A percentile compares a stretch with the other conserved stretches of the same genome.
These are phyloP conservation scores for Drosophila hydei DNA, from an alignment of 1,140 invertebrate species.

Conservation along the genomic window DNA sequence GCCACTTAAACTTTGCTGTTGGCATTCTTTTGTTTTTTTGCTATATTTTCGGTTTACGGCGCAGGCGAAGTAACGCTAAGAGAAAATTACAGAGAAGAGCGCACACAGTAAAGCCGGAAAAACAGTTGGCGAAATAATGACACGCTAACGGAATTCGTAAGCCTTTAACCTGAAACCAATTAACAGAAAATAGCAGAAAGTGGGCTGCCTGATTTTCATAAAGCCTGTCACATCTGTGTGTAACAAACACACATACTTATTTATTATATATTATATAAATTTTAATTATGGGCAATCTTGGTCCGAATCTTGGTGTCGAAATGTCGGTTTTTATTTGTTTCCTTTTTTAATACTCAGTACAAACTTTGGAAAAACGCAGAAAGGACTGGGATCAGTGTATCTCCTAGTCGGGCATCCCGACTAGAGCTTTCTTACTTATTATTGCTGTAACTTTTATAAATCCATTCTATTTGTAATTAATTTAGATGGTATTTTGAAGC, in stretches of 20 bases:
- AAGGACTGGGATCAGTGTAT: too few relatives aligned
- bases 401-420: too few relatives aligned
- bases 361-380: too few relatives aligned
- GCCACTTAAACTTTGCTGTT: constrained; percentile 65
- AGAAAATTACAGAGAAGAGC: constrained; percentile 24
- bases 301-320: too few relatives aligned
- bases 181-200: neutral
- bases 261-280: too few relatives aligned
- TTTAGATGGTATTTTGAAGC: too few relatives aligned
- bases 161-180: neutral
- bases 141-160: neutral
- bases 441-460: too few relatives aligned
- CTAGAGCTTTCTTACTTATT: too few relatives aligned
- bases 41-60: neutral
- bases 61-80: constrained; percentile 30
- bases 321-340: too few relatives aligned
- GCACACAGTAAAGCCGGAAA: constrained; percentile 54
- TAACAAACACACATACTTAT: constrained; percentile 11
- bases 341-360: too few relatives aligned
- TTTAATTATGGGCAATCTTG: too few relatives aligned
- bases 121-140: constrained; percentile 28
- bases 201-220: neutral
- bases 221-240: neutral
- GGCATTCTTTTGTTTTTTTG: constrained; percentile 44
- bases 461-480: too few relatives aligned